A percentile compares a stretch with the other conserved stretches of the same genome.
Evolutionary conservation across 2,888 invertebrate genomes (phyloP).

Genomic region (Sinhomidia bicolor): DNA sequence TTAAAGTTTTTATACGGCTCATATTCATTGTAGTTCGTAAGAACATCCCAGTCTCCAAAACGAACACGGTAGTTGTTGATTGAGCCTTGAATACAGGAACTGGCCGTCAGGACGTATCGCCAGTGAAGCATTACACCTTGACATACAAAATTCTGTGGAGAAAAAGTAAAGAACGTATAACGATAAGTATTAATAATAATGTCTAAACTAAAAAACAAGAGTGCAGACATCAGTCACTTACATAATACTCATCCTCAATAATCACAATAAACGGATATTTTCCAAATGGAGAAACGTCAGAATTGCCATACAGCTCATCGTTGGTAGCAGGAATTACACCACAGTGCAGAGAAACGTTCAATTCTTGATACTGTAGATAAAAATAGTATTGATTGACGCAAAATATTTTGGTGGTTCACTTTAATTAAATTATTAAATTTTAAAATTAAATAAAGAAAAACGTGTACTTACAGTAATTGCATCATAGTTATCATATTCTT

Average conservation of each 20-base stretch:
- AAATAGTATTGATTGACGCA: background rate
- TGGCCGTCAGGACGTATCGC: constrained; percentile 73
- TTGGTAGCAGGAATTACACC: constrained; percentile 77
- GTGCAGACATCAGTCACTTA: constrained; percentile 71
- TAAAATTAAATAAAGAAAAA: too few species aligned
- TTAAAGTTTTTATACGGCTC: constrained; percentile 78
- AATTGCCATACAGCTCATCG: constrained; percentile 72
- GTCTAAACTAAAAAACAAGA: too few species aligned
- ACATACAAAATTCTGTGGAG: constrained; percentile 76
- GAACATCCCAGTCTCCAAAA: constrained; percentile 78
- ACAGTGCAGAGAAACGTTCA: constrained; percentile 74
- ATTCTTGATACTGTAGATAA: constrained; percentile 73
- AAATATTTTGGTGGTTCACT: background rate
- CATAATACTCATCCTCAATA: constrained; percentile 78
- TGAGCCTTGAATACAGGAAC: constrained; percentile 75
- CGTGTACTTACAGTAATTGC: constrained; percentile 74
- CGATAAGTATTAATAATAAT: background rate
- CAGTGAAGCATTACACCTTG: constrained; percentile 75
- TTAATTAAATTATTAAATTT: background rate
- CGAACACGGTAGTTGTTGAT: constrained; percentile 75
- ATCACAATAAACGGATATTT: constrained; percentile 75
- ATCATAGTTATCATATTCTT: constrained; percentile 77
- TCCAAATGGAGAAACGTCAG: constrained; percentile 73
- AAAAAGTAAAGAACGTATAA: constrained; percentile 9
- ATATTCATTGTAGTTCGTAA: constrained; percentile 78